Base-by-base conservation (phyloP, 2,113 vertebrate species). In the Eudyptes chrysolophus region DNA sequence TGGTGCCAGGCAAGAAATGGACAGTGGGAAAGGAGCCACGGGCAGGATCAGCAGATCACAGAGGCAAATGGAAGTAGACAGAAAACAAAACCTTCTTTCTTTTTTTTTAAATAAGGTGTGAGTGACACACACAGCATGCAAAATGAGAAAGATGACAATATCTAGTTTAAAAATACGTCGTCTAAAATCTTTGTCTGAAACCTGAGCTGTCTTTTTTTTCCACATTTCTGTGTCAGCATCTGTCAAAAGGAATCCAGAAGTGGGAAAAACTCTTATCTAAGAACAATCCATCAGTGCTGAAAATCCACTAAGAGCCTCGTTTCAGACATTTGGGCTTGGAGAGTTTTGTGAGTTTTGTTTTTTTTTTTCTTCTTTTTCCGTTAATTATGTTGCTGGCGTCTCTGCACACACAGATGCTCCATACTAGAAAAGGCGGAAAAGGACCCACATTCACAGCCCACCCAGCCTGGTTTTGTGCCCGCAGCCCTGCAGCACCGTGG, bases 331-430 rank as follows among this genome's bases (percentile, higher is more conserved):
- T 1, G 19, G 12, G 20, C 34, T n/a, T 13, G 46, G 40, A 70
- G 51, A 10, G 3, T 10, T 46, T 42, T 58, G 22, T 5, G 25
- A 66, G 40, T 36, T 36, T 36, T 36, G 49, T 7, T n/a, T 34
- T 61, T 44, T 22, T 5, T 22, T 5, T 38, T 61, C 13, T 4
- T 19, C 7, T 38, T 36, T 22, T 38, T 5, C 19, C 2, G 0
- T 20, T 30, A 20, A 15, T 34, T 36, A 3, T 22, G 4, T 13
- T 7, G 58, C 69, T 16, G 21, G 22, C 4, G 1, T 9, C 30
- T 36, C 61, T 21, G 34, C 36, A 7, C 1, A 0, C 32, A 15
- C 11, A 9, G 61, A 13, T 15, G 52, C 21, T 36, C 48, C 2
- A 3, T 16, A 7, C 54, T 3, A 19, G 36, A 26, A 8, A 3